phyloP scores from a whole-genome alignment of 1,140 invertebrate species.

The Liolophura sinensis region DNA sequence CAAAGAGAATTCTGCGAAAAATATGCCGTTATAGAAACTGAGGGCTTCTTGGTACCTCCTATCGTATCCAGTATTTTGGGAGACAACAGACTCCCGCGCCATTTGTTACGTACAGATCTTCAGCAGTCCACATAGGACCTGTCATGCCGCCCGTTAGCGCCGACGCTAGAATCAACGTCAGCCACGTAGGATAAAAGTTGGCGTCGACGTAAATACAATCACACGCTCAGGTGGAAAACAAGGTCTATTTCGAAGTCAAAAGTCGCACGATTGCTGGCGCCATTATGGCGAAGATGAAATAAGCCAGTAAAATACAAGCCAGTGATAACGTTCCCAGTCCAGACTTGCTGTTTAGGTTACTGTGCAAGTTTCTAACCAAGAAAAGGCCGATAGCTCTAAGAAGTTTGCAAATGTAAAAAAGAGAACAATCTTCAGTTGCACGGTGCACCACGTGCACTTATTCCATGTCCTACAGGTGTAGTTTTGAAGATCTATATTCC shows the following conservation, averaged over 20 bases:
- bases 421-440: too few relatives aligned
- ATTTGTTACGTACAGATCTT: constrained; percentile 25
- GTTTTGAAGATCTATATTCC: too few relatives aligned
- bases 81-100: constrained; percentile 10
- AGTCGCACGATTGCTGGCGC: constrained; percentile 32
- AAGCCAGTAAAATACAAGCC: constrained; percentile 26
- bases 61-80: too few relatives aligned
- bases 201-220: constrained; percentile 37
- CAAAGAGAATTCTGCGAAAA: too few relatives aligned
- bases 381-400: too few relatives aligned
- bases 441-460: too few relatives aligned
- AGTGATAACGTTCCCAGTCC: constrained; percentile 33
- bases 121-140: constrained; percentile 41
- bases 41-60: too few relatives aligned
- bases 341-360: too few relatives aligned
- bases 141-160: constrained; percentile 28
- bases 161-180: constrained; percentile 35
- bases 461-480: too few relatives aligned
- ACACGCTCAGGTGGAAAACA: constrained; percentile 24
- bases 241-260: constrained; percentile 30
- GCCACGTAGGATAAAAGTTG: constrained; percentile 58
- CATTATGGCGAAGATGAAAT: constrained; percentile 28
- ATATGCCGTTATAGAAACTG: too few relatives aligned
- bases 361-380: too few relatives aligned
- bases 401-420: too few relatives aligned